Evolutionary conservation across 2,797 vertebrate species (phyloP), one percentile per base, ranked within the genome.

Genomic region (Aplochiton taeniatus): DNA sequence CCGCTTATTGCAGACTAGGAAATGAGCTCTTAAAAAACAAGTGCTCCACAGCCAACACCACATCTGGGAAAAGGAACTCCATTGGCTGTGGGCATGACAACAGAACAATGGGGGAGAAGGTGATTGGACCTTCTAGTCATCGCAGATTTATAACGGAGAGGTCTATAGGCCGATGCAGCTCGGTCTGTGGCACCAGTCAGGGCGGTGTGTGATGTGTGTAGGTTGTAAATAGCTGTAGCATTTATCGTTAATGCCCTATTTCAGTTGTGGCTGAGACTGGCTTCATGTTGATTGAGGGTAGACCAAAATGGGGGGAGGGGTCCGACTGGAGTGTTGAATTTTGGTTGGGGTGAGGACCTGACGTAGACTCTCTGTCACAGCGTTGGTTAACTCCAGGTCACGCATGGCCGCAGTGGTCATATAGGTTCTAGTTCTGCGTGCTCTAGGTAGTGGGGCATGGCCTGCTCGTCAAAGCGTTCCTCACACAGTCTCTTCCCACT

Each of bases 131-230:
- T 67, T 52, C 16, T 54, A 52, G 54, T 41, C 58, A 10, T 62
- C 17, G 62, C 73, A 63, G 57, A 59, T 58, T 52, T 66, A 16
- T 61, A 72, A 56, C 56, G 45, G 7, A 0, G 11, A 57, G 11
- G 66, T 55, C 51, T 71, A 89, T 89, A 87, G 87, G 82, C 63
- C 61, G 64, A 58, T 66, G 77, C 55, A 64, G 61, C 53, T 17
- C 67, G 47, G 63, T 62, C 72, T 75, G 58, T 17, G 70, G 61
- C 63, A 10, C 11, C 56, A 72, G 52, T 66, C 59, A 61, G 69
- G 63, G 17, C 68, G 72, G 80, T 66, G 78, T 87, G 73, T 86
- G 84, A 89, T 88, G 85, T 89, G 89, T 87, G 84, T 75, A 82
- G 76, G 80, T 86, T 80, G 83, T 81, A 85, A 87, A 89, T 84